Evolutionary conservation across 1,140 invertebrate genomes (phyloP).

Genomic region (Macrobrachium rosenbergii): DNA sequence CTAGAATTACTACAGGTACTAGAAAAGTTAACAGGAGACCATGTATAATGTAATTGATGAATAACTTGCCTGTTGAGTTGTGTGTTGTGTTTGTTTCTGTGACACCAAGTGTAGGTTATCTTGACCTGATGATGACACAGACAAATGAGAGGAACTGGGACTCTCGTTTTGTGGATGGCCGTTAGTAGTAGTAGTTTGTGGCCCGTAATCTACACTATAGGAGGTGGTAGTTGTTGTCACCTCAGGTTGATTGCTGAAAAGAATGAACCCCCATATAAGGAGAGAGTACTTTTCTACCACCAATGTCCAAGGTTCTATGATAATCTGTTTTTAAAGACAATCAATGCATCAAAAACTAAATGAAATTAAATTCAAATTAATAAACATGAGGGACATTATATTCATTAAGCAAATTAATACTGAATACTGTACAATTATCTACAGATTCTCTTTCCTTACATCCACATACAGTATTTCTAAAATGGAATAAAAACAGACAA

Average conservation of each 20-base stretch:
- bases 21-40: background rate
- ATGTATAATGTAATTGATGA: too few species aligned
- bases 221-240: slow-evolving; percentile 63
- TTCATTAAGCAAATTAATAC: too few species aligned
- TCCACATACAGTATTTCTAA: too few species aligned
- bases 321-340: too few species aligned
- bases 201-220: slow-evolving; percentile 65
- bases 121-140: slow-evolving; percentile 30
- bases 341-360: too few species aligned
- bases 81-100: slow-evolving; percentile 64
- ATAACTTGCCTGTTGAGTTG: slow-evolving; percentile 58
- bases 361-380: too few species aligned
- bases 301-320: background rate
- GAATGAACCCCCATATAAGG: background rate
- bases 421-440: too few species aligned
- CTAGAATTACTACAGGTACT: too few species aligned
- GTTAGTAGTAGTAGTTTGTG: slow-evolving; percentile 51
- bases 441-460: too few species aligned
- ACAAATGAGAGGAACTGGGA: slow-evolving; percentile 28
- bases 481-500: too few species aligned
- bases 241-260: slow-evolving; percentile 55
- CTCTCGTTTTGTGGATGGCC: slow-evolving; percentile 38
- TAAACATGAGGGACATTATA: too few species aligned
- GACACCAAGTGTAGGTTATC: slow-evolving; percentile 55
- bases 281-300: too few species aligned